phyloP scores from a whole-genome alignment of 2,888 invertebrate species.

The Melipona bicolor region DNA sequence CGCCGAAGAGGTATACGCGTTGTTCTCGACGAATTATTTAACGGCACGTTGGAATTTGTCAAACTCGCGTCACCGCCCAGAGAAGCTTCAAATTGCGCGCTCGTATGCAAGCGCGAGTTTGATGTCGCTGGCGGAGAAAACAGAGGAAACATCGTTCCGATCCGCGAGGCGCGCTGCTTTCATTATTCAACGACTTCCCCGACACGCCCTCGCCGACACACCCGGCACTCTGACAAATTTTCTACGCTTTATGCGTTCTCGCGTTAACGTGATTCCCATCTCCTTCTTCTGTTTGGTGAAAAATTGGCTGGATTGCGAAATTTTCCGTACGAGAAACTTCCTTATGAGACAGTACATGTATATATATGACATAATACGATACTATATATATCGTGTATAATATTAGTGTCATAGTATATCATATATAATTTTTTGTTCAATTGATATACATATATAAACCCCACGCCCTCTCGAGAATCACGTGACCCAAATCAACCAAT shows the following conservation, averaged over 20 bases:
- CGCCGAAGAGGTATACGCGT: slow-evolving; percentile 1
- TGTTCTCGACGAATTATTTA: slow-evolving; percentile 35
- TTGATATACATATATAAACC: too few relatives aligned
- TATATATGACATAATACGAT: too few relatives aligned
- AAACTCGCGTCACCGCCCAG: neutral
- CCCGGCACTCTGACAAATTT: slow-evolving; percentile 35
- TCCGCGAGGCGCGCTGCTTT: slow-evolving; percentile 47
- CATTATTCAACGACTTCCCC: slow-evolving; percentile 64
- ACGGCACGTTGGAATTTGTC: slow-evolving; percentile 2
- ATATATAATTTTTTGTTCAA: too few relatives aligned
- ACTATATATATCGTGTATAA: too few relatives aligned
- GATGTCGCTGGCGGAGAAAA: slow-evolving; percentile 25
- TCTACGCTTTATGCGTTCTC: slow-evolving; percentile 53
- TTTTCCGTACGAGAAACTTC: neutral
- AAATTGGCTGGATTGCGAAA: neutral
- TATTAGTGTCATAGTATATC: too few relatives aligned
- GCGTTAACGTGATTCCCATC: slow-evolving; percentile 10
- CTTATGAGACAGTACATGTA: too few relatives aligned
- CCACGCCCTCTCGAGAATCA: too few relatives aligned
- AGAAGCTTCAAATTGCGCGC: slow-evolving; percentile 12
- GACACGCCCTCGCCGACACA: slow-evolving; percentile 32
- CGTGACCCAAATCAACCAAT: too few relatives aligned
- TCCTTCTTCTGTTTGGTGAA: neutral
- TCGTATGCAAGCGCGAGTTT: slow-evolving; percentile 51
- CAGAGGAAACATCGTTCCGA: slow-evolving; percentile 45